Base-by-base conservation (phyloP, 1,140 invertebrate genomes). In the Dendroctonus ponderosae region DNA sequence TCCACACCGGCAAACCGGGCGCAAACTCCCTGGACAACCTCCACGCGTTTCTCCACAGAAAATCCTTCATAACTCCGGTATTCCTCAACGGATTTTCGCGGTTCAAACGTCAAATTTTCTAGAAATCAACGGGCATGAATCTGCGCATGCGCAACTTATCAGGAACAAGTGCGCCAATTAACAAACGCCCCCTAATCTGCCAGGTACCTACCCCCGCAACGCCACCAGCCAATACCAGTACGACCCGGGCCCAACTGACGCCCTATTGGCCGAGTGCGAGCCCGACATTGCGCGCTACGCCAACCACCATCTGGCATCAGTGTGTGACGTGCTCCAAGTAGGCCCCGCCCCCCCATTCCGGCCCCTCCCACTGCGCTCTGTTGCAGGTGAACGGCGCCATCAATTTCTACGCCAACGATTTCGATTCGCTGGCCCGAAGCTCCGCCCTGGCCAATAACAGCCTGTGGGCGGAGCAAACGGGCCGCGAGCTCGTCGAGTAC, bases 331-430 rank as follows among this genome's bases (percentile, higher is more conserved):
- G 39, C 54, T 71, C 11, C 50, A 38, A 60, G 70, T 71, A 63
- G 66, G 59, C 46, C 3, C 8, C 26, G 26, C 26, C 26, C 26
- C 26, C 26, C 26, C 26, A 26, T 26, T 26, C 3, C 3, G 26
- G 3, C 26, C 26, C 26, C 1, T 26, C 26, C 26, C 26, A 26
- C 26, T 26, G 26, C 26, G 26, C 26, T 26, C 26, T 26, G 26
- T 26, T 86, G 7, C 73, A 79, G 69, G 81, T 86, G 9, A 87
- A 87, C 73, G 79, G 80, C 3, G 79, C 79, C 5, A 86, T 87
- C 79, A 85, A 90, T 75, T 82, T 89, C 53, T 87, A 89, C 72
- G 79, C 80, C 54, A 83, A 87, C 71, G 87, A 89, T 74, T 89
- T 85, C 74, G 76, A 77, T 46, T 52, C 51, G 2, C 38, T 74